Percentiles rank a stretch among this genome's conserved stretches.
Evolutionary conservation across 2,113 vertebrate species (phyloP).

Genomic region (Micronycteris hirsuta): DNA sequence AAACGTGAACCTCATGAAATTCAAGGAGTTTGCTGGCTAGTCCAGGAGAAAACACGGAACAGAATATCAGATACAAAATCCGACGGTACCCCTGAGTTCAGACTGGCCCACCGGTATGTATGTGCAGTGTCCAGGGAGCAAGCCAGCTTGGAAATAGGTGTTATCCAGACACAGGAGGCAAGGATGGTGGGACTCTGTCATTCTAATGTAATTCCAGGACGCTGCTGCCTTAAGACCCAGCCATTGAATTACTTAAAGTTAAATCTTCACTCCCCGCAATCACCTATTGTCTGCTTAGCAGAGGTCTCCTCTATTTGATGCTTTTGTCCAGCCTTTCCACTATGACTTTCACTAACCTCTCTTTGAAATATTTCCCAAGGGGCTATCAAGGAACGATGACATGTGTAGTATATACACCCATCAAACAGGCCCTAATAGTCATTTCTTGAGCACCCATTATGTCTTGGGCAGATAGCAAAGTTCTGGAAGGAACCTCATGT

Average conservation of each 20-base stretch:
- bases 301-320: neutral
- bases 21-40: neutral
- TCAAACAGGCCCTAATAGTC: neutral
- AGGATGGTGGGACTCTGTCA: too few species aligned
- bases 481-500: neutral
- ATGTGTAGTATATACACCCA: rapidly evolving
- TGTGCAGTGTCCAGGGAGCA: neutral
- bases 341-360: neutral
- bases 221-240: neutral
- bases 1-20: neutral
- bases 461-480: neutral
- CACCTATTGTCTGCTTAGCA: neutral
- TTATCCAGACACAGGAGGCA: neutral
- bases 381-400: neutral
- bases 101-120: too few species aligned
- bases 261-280: neutral
- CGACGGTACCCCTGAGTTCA: neutral
- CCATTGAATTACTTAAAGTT: neutral
- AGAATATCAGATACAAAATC: neutral
- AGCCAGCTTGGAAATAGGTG: neutral
- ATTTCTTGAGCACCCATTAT: neutral
- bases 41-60: neutral
- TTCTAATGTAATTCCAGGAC: neutral
- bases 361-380: neutral
- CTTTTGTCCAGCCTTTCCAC: neutral